Evolutionary conservation across 2,113 vertebrate genomes (phyloP).

Genomic region (Silurus meridionalis): DNA sequence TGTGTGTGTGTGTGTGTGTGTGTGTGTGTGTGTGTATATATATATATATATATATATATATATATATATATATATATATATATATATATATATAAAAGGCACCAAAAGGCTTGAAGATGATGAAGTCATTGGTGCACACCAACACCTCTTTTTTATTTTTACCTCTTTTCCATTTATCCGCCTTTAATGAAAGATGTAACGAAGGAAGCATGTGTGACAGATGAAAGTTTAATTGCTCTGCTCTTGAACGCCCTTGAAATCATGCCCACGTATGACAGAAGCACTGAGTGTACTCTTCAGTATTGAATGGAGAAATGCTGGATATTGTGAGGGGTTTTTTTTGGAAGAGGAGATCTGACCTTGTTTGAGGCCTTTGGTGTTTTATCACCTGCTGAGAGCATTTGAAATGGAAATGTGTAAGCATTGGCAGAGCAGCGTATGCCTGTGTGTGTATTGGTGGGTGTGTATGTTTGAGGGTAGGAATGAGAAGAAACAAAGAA

Average conservation of each 20-base stretch:
- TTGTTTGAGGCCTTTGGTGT: slow-evolving; percentile 32
- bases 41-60: too few species aligned
- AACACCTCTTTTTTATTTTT: background rate
- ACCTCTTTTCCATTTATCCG: background rate
- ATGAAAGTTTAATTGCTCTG: slow-evolving; percentile 37
- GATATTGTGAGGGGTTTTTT: background rate
- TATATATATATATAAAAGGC: too few species aligned
- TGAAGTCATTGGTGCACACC: slow-evolving; percentile 30
- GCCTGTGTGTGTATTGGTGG: too few species aligned
- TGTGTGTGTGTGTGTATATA: too few species aligned
- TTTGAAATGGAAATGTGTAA: slow-evolving; percentile 37
- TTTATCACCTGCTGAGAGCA: slow-evolving; percentile 40
- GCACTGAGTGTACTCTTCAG: slow-evolving; percentile 14
- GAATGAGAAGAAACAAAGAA: background rate
- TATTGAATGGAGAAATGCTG: slow-evolving; percentile 13
- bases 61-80: too few species aligned
- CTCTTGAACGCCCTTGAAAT: slow-evolving; percentile 35
- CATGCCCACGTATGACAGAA: slow-evolving; percentile 6
- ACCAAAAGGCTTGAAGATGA: background rate
- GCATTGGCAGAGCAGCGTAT: background rate
- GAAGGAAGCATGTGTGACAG: slow-evolving; percentile 23
- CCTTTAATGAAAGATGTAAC: slow-evolving; percentile 31
- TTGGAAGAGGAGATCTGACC: slow-evolving; percentile 15
- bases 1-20: too few species aligned
- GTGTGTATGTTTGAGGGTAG: background rate